Base-by-base conservation (phyloP, 23 tunicate species). In the Clavelina lepadiformis region DNA sequence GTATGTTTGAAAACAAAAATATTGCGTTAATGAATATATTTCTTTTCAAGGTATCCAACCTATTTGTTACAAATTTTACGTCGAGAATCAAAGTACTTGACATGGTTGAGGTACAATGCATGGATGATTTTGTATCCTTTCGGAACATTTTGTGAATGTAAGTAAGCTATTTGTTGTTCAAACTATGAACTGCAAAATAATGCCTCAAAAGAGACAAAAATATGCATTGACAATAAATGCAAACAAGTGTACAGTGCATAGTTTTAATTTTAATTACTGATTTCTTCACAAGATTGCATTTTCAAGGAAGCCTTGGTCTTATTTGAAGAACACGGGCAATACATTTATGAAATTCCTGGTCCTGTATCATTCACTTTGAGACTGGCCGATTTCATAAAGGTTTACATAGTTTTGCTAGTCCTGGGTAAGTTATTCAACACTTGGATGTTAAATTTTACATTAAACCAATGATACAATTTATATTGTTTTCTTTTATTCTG, bases 71-170 rank as follows among this genome's bases (percentile, higher is more conserved):
- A 72, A 65, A 57, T 64, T 2, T 28, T 53, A 30, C 58, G 58
- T 19, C 33, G 54, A 23, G 67, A 73, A 5, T 5, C 51, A 2
- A 29, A 46, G 22, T 27, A 25, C 7, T 57, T 81, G 29, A 81
- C 89, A 1, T 81, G 89, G 89, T 61, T 81, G 5, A 68, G 89
- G 8, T 81, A 81, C 49, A 61, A 75, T 31, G 64, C 77, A 31
- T 81, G 89, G 89, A 81, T 81, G 21, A 34, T 75, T 4, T 60
- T 81, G 2, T 75, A 62, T 52, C 80, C 80, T 1, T 1, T 75
- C 2, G 80, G 80, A 19, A 62, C 51, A 1, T 75, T 28, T 25
- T 49, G 62, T 51, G 80, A 75, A 75, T 75, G 80, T 75, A 63
- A 75, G 80, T 47, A 18, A 5, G 23, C 26, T 53, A 6, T 53